phyloP scores from a whole-genome alignment of 2,888 invertebrate species.

The Ferdinandea cuprea region DNA sequence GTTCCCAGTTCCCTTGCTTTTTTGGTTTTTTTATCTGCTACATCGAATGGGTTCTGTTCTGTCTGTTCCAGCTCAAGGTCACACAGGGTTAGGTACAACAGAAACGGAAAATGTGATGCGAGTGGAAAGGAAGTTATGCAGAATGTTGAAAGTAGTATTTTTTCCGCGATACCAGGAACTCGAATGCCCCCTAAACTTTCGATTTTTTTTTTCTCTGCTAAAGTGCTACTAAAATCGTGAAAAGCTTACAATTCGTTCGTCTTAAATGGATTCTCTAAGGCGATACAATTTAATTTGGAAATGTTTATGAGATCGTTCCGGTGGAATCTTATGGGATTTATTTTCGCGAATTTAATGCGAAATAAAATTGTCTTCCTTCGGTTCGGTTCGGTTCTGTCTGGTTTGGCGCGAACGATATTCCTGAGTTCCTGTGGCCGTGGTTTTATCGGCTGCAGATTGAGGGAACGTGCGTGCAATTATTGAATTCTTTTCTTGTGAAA shows the following conservation, averaged over 20 bases:
- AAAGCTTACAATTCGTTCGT: constrained; percentile 65
- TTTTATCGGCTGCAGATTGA: no score
- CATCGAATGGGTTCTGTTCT: constrained; percentile 46
- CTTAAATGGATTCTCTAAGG: constrained; percentile 69
- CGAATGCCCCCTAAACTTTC: constrained; percentile 8
- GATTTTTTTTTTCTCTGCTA: constrained; percentile 5
- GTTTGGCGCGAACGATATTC: no score
- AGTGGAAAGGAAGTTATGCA: no score
- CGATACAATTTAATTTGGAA: constrained; percentile 73
- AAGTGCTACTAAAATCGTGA: constrained; percentile 60
- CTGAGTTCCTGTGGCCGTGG: no score
- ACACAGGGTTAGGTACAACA: constrained; percentile 18
- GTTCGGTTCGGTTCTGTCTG: constrained; percentile 10
- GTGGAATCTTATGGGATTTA: constrained; percentile 56
- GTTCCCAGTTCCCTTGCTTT: constrained; percentile 1
- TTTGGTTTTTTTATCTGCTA: constrained; percentile 2
- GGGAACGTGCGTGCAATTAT: no score
- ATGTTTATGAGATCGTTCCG: constrained; percentile 72
- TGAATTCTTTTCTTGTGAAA: no score
- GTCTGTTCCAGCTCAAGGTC: constrained; percentile 54
- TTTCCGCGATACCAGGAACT: constrained; percentile 33
- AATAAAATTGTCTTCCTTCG: constrained; percentile 68
- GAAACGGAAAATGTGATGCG: constrained; percentile 26
- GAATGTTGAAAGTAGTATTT: background rate
- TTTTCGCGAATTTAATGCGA: constrained; percentile 57